phyloP scores from a whole-genome alignment of 2,797 vertebrate genomes.

The Hozukius guyotensis region DNA sequence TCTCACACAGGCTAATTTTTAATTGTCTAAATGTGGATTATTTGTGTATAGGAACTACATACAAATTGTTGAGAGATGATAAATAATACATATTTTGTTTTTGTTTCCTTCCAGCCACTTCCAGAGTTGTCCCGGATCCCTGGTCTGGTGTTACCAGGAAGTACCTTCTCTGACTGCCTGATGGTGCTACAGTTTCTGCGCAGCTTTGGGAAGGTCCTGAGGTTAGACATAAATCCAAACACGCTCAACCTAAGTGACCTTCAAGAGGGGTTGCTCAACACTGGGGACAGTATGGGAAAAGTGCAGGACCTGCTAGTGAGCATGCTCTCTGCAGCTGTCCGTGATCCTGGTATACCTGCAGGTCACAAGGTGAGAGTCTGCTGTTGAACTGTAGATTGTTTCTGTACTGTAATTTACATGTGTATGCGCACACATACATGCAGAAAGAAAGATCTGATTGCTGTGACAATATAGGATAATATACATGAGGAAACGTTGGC shows the following conservation, averaged over 20 bases:
- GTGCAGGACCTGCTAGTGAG: slow-evolving; percentile 93
- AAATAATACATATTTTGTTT: neutral
- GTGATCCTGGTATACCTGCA: slow-evolving; percentile 92
- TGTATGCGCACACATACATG: neutral
- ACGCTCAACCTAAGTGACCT: slow-evolving; percentile 87
- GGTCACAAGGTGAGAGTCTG: slow-evolving; percentile 87
- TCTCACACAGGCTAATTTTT: neutral
- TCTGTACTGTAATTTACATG: neutral
- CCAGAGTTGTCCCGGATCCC: slow-evolving; percentile 89
- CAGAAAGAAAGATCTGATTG: neutral
- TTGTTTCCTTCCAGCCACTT: slow-evolving; percentile 83
- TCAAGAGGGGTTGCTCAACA: slow-evolving; percentile 92
- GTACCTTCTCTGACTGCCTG: slow-evolving; percentile 91
- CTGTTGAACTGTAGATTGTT: neutral
- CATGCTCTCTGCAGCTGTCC: slow-evolving; percentile 90
- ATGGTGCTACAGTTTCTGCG: slow-evolving; percentile 95
- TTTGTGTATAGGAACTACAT: neutral
- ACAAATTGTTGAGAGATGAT: neutral
- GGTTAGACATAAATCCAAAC: slow-evolving; percentile 86
- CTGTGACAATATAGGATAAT: neutral
- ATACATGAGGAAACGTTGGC: neutral
- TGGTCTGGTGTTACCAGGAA: slow-evolving; percentile 90
- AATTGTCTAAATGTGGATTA: neutral
- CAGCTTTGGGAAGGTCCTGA: slow-evolving; percentile 94
- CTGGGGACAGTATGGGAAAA: slow-evolving; percentile 86